Evolutionary conservation across 2,888 invertebrate genomes (phyloP), one percentile per base, ranked within the genome.

Genomic region (Trachelus tabidus): DNA sequence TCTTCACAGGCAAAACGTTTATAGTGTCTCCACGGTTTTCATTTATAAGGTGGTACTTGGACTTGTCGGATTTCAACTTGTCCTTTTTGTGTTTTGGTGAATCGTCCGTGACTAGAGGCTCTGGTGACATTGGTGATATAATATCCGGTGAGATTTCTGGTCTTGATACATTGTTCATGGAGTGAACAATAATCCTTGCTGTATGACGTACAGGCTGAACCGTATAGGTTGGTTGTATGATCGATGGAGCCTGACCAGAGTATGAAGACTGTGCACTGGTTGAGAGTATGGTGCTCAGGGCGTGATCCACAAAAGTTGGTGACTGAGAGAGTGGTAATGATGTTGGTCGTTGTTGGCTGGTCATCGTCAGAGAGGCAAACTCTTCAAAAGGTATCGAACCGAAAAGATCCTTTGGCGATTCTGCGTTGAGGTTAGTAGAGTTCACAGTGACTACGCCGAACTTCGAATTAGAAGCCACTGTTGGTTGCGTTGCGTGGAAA

Each of bases 31-130:
- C 90, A 2, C 90, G 88, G 76, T 92, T 91, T 11, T 93, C 93
- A 75, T 92, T 92, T 68, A 93, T 93, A 69, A 93, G 85, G 75
- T 92, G 92, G 84, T 93, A 93, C 83, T 93, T 93, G 0, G 92
- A 92, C 82, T 92, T 93, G 33, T 91, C 92, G 76, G 91, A 90
- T 79, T 91, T 91, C 0, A 91, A 89, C 82, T 92, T 93, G 30
- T 92, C 92, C 82, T 91, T 92, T 77, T 91, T 92, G 69, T 88
- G 84, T 77, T 88, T 90, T 1, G 87, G 83, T 40, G 86, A 79
- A 37, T 88, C 86, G 30, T 87, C 86, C 9, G 77, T 77, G n/a
- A 91, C 89, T 9, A 90, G 78, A 1, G 88, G 89, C 40, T 90
- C 90, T 0, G 90, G 90, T 0, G 90, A 90, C 86, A 88, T 87